Evolutionary conservation across 2,888 invertebrate species (phyloP), one percentile per base, ranked within the genome.

Genomic region (Ennomos quercinarius): DNA sequence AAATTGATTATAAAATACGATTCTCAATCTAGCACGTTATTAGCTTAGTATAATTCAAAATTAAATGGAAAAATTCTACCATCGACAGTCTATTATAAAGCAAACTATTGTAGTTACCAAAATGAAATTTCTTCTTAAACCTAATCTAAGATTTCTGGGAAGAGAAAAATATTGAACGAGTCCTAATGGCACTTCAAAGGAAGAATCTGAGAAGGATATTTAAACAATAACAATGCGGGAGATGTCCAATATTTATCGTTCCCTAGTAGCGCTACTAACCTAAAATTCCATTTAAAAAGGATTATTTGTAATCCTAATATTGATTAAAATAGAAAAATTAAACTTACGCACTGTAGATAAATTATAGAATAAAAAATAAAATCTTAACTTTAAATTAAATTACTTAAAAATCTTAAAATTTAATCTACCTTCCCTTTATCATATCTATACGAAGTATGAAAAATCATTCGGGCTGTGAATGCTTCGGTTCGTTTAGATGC

Each of bases 401-500:
- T 68, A 70, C 64, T 74, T 72, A 72, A 78, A 78, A 83, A 80
- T 74, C 71, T 81, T 82, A 82, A 82, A 82, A 77, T 77, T 74
- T 79, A 77, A 80, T 75, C 72, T 78, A 80, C 81, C 81, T 86
- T 88, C 80, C 83, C 86, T 82, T 82, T 86, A 87, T 83, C 89
- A 90, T 91, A 89, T 89, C 87, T 91, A 87, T 84, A 85, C 86
- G 86, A 85, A 85, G 78, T 86, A 86, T 82, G 82, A 78, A 84
- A 83, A 90, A 91, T 92, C 91, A 92, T 92, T 88, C 91, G 87
- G 92, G 92, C 92, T 92, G 92, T 92, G 92, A 91, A 81, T 79
- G 82, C 77, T 85, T 88, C 81, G 80, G 73, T 84, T 89, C 78
- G 63, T 86, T 89, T 89, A 87, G 87, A 84, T 72, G 83, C 81